Base-by-base conservation (phyloP, 1,140 invertebrate species). In the Sinonovacula constricta region DNA sequence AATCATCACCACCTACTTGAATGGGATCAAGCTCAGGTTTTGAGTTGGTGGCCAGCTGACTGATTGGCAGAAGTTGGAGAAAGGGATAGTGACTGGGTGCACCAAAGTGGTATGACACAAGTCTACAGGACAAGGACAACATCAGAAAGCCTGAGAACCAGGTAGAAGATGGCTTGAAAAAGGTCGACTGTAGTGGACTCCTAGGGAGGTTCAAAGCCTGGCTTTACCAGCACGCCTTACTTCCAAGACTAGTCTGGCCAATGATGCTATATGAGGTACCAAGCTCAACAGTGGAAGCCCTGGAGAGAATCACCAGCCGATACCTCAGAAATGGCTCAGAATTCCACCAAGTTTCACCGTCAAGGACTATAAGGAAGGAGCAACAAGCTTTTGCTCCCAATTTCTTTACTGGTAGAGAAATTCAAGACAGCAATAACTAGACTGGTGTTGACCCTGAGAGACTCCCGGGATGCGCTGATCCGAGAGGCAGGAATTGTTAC, bases 401-500 rank as follows among this genome's bases (percentile, higher is more conserved):
- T 71, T 5, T 72, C 69, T 72, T 60, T 56, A 72, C 57, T 60
- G 54, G 57, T 24, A 39, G 69, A 60, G 26, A 54, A 70, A 39
- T 70, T 70, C 18, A 70, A 70, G 33, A 56, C 34, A 34, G 68
- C 53, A 18, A 70, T 60, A 18, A 45, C 57, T 45, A 59, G 33
- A 59, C 56, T 59, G 24, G 56, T 60, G 33, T 10, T 72, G 33
- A 72, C 39, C 3, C n/a, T 72, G 31, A 72, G 54, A 51, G 69
- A 59, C 18, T 72, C 69, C 30, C 30, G 54, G n/a, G 54, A 60
- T 22, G 69, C 36, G n/a, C 28, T 39, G 0, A 72, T 72, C 39
- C 12, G 56, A 1, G 57, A 57, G 22, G n/a, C 66, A 68, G 49
- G 12, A 28, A 68, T 68, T 51, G 2, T 53, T 28, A 51, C 66